Base-by-base conservation (phyloP, 2,888 invertebrate species). In the Stenolophus ochropezus region DNA sequence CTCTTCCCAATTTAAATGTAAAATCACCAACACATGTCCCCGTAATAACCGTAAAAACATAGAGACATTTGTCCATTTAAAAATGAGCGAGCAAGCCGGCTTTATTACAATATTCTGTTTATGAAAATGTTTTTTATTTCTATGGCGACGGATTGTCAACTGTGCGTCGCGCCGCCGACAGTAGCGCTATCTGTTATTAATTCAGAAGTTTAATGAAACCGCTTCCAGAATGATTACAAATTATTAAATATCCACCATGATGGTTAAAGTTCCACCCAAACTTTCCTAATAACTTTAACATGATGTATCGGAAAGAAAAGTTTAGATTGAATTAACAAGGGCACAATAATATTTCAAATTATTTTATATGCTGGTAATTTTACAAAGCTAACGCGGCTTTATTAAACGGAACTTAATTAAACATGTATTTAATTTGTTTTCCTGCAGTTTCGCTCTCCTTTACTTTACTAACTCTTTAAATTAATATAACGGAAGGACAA, bases 171-270 rank as follows among this genome's bases (percentile, higher is more conserved):
- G 2, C 23, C 61, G 21, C 4, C 61, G 61, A 14, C 11, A 8
- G 61, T n/a, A 14, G 16, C n/a, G 16, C 27, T 61, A 23, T 25
- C 61, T 27, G 27, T 61, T 61, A 61, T 61, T 61, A 61, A 61
- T 61, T 61, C 61, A 61, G 61, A 61, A 61, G 61, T 61, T 61
- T 61, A 61, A 61, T 61, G 61, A 61, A 61, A 61, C 61, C 61
- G 61, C 61, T 61, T 21, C 61, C 61, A 61, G 61, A 61, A 61
- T 61, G 61, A 61, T 61, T 61, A 61, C 61, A 61, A 61, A 61
- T 61, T 61, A 61, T 61, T 61, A 61, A 61, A 61, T 61, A 61
- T 61, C 61, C 61, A n/a, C 27, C 61, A 61, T 61, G 25, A 27
- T 61, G 27, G 61, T 27, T 23, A 61, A 61, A n/a, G n/a, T n/a